A percentile compares a stretch with the other conserved stretches of the same genome.
These are phyloP conservation scores for Jacana jacana DNA, from an alignment of 2,113 vertebrate species.

Conservation along the genomic window DNA sequence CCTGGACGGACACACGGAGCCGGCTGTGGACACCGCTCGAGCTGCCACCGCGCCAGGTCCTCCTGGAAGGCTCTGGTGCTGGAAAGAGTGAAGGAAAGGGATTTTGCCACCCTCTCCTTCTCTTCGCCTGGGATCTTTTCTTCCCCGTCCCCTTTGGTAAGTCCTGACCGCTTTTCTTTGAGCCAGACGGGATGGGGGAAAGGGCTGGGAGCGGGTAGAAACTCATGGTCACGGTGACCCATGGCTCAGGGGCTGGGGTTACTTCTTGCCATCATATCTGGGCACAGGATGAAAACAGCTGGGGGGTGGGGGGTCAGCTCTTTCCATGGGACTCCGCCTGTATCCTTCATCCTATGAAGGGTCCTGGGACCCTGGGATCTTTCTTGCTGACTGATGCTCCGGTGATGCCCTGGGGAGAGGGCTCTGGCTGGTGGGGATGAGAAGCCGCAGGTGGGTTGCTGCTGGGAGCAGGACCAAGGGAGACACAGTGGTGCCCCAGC, in stretches of 20 bases:
- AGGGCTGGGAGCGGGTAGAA: not conserved
- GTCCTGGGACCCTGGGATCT: not conserved
- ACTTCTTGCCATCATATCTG: not conserved
- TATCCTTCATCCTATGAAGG: not conserved
- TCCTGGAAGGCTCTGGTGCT: constrained; percentile 59
- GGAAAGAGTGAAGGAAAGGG: constrained; percentile 7
- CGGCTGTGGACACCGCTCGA: not conserved
- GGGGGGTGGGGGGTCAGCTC: not conserved
- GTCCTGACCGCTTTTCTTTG: constrained; percentile 22
- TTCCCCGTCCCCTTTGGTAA: constrained; percentile 34
- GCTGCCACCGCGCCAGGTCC: constrained; percentile 24
- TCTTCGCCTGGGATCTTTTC: not conserved
- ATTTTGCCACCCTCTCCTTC: not conserved
- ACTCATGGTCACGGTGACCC: not conserved
- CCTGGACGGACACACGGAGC: constrained; percentile 55
- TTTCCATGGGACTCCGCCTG: not conserved
- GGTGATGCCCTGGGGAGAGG: not conserved
- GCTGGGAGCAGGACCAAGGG: not conserved
- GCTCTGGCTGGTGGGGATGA: not conserved
- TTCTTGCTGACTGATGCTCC: not conserved
- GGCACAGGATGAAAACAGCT: not conserved
- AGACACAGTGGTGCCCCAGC: not conserved
- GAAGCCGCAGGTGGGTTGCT: not conserved
- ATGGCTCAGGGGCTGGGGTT: not conserved
- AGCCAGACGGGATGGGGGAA: not conserved